Base-by-base conservation (phyloP, 2,113 vertebrate species). In the Todiramphus chloris region DNA sequence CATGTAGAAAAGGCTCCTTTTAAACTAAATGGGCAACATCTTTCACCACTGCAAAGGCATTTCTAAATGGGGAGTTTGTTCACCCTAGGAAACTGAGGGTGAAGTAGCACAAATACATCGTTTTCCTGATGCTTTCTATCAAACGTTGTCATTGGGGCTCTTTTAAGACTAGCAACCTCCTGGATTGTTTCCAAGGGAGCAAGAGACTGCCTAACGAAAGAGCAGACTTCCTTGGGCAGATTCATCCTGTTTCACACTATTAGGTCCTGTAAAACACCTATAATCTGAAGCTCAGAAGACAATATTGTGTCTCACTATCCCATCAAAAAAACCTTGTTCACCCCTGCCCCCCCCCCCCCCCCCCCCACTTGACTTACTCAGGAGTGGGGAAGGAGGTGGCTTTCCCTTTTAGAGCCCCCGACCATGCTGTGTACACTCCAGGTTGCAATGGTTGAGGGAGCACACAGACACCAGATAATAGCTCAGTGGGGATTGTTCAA, bases 351-450 rank as follows among this genome's bases (percentile, higher is more conserved):
- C 5, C 6, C 59, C 6, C 5, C 31, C 33, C 50, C 13, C 11
- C 5, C 6, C 59, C 6, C 5, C 31, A 33, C 50, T 7, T 6
- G 11, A 41, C 3, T 69, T 44, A 18, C 37, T 74, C 76, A 73
- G 51, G 15, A 74, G 8, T 16, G 33, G 23, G 23, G 66, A 88
- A 72, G 43, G 51, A 76, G 44, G 13, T 3, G 2, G 18, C 5
- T 79, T 69, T 80, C 10, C 10, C 30, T 58, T 75, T 58, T 16
- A 48, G 35, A 10, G 39, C 1, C 10, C 3, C 10, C 37, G 20
- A 23, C 28, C 8, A 3, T 41, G 25, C 16, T 59, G n/a, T 6
- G 13, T 17, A 35, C 0, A 0, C 19, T n/a, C 18, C 50, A 58
- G 21, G 23, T 55, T 70, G 27, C 35, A 55, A 8, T 1, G 6